phyloP scores from a whole-genome alignment of 1,140 invertebrate genomes.

The Drosophila triauraria region DNA sequence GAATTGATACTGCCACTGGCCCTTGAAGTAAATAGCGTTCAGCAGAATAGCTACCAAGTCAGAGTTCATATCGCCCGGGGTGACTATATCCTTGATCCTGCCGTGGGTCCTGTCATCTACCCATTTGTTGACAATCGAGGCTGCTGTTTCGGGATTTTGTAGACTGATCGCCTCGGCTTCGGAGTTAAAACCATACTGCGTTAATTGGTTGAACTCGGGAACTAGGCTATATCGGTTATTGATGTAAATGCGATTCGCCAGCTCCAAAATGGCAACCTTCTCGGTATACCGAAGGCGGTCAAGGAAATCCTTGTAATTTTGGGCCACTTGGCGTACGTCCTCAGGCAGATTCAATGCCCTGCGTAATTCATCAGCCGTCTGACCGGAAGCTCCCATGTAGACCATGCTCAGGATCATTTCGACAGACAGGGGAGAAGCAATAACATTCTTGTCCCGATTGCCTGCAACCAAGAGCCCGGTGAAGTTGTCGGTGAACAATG shows the following conservation, averaged over 20 bases:
- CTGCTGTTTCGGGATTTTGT: conserved; percentile 60
- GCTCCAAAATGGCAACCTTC: conserved; percentile 44
- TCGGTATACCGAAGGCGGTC: conserved; percentile 4
- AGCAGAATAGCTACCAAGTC: conserved; percentile 86
- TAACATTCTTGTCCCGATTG: conserved; percentile 84
- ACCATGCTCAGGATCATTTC: conserved; percentile 86
- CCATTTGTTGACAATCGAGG: conserved; percentile 87
- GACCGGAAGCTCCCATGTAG: conserved; percentile 86
- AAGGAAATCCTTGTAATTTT: conserved; percentile 14
- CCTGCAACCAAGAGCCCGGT: background rate
- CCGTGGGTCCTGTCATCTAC: conserved; percentile 86
- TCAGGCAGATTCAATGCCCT: conserved; percentile 80
- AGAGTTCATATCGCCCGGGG: conserved; percentile 51
- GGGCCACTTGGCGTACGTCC: conserved; percentile 40
- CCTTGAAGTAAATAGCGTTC: conserved; percentile 89
- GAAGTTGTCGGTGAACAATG: background rate
- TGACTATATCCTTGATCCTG: conserved; percentile 87
- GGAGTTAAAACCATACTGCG: conserved; percentile 54
- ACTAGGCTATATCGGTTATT: conserved; percentile 40
- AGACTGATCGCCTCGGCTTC: conserved; percentile 85
- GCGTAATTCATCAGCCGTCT: conserved; percentile 86
- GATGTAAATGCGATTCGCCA: conserved; percentile 74
- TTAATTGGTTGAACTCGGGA: conserved; percentile 43
- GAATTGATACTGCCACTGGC: conserved; percentile 61
- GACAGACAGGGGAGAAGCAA: conserved; percentile 68